phyloP scores from a whole-genome alignment of 2,797 vertebrate genomes.

The Balearica regulorum region DNA sequence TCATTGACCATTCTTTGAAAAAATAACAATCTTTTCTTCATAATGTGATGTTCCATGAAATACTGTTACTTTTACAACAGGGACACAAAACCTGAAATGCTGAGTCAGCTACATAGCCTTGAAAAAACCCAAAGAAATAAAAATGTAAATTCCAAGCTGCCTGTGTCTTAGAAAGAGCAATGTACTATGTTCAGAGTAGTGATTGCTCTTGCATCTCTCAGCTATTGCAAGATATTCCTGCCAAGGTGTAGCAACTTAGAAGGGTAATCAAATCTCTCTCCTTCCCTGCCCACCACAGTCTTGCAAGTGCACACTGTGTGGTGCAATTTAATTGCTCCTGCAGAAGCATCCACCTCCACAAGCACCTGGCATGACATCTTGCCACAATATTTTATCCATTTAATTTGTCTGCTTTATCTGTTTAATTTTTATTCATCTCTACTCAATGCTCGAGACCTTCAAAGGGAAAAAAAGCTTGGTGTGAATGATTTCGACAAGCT shows the following conservation, averaged over 20 bases:
- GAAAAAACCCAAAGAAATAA: background rate
- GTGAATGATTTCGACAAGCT: background rate
- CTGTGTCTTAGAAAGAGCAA: background rate
- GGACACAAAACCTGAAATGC: background rate
- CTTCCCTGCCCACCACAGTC: background rate
- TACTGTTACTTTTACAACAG: background rate
- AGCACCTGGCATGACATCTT: background rate
- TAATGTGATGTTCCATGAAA: background rate
- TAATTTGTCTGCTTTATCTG: background rate
- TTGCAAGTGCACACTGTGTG: background rate
- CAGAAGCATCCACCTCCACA: background rate
- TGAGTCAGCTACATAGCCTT: background rate
- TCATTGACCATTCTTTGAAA: background rate
- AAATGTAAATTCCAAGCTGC: background rate
- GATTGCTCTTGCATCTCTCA: background rate
- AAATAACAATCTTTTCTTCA: background rate
- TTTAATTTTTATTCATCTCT: background rate
- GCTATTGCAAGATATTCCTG: background rate
- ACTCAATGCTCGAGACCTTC: background rate
- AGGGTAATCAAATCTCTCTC: background rate
- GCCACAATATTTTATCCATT: background rate
- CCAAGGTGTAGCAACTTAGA: background rate
- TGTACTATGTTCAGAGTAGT: background rate
- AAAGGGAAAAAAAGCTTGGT: background rate
- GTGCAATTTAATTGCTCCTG: background rate